Evolutionary conservation across 2,888 invertebrate species (phyloP).

Genomic region (Pollenia angustigena): DNA sequence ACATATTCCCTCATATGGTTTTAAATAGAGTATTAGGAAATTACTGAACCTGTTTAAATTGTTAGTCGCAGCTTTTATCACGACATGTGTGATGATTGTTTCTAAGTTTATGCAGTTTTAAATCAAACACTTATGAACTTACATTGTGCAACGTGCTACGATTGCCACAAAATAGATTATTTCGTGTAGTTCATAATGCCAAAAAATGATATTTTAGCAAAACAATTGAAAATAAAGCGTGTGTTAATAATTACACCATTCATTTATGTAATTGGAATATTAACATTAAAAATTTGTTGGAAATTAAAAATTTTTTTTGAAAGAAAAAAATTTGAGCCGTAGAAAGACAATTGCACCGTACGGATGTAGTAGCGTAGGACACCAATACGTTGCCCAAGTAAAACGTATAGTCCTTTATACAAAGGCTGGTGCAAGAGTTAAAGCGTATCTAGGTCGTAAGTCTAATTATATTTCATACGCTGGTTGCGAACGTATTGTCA

Average conservation of each 20-base stretch:
- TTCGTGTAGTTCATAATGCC: slow-evolving; percentile 16
- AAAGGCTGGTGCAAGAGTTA: too few relatives aligned
- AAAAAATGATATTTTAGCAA: slow-evolving; percentile 19
- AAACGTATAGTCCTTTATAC: too few relatives aligned
- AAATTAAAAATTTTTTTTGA: background rate
- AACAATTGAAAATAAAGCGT: slow-evolving; percentile 21
- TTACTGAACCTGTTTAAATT: too few relatives aligned
- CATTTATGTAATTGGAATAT: background rate
- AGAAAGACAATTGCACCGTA: too few relatives aligned
- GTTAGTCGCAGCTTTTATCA: too few relatives aligned
- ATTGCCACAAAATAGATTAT: slow-evolving; percentile 59
- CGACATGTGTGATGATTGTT: background rate
- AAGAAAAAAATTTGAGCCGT: too few relatives aligned
- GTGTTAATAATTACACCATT: background rate
- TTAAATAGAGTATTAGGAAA: background rate
- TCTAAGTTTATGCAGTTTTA: background rate
- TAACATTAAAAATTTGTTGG: too few relatives aligned
- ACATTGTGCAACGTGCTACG: slow-evolving; percentile 62
- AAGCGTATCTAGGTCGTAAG: too few relatives aligned
- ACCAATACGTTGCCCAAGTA: too few relatives aligned
- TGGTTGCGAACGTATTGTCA: too few relatives aligned
- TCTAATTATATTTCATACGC: too few relatives aligned
- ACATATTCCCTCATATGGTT: background rate
- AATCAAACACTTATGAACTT: slow-evolving; percentile 6
- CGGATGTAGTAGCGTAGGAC: too few relatives aligned